A percentile compares a stretch with the other conserved stretches of the same genome.
phyloP scores from a whole-genome alignment of 2,113 vertebrate species.

The Cyrtonyx montezumae region DNA sequence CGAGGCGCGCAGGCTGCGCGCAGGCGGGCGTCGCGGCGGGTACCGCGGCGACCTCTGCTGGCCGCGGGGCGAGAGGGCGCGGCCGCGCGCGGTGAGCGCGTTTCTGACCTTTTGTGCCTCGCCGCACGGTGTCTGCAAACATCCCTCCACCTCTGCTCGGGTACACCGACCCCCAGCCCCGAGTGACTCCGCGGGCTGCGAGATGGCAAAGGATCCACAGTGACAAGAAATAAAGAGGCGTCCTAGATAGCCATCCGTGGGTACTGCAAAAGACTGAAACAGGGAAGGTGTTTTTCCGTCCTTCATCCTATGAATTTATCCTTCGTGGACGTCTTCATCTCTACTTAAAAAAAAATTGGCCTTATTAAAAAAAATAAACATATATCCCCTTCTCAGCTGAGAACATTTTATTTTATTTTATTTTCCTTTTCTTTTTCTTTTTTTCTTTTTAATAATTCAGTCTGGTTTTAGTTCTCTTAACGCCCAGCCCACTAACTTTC shows the following conservation, averaged over 20 bases:
- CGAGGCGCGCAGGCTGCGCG: not conserved
- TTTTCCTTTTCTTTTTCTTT: not conserved
- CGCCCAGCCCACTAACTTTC: not conserved
- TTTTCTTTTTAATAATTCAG: not conserved
- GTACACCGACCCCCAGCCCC: not conserved
- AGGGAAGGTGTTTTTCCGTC: not conserved
- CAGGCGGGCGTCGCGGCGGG: not conserved
- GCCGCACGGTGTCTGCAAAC: not conserved
- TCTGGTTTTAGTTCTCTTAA: not conserved
- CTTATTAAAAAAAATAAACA: not conserved
- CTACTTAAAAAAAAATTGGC: not conserved
- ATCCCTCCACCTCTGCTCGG: not conserved
- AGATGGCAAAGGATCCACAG: not conserved
- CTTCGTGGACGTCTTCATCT: not conserved
- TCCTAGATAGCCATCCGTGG: not conserved
- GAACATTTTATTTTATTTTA: not conserved
- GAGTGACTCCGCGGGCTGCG: not conserved
- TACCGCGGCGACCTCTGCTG: constrained; percentile 82
- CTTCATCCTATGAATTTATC: not conserved
- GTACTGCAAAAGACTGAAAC: not conserved
- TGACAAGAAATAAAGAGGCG: not conserved
- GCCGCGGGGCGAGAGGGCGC: constrained; percentile 23
- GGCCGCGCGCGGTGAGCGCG: not conserved
- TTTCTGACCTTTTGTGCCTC: constrained; percentile 58
- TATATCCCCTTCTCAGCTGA: not conserved